Base-by-base conservation (phyloP, 2,888 invertebrate species). In the Drosophila planitibia region DNA sequence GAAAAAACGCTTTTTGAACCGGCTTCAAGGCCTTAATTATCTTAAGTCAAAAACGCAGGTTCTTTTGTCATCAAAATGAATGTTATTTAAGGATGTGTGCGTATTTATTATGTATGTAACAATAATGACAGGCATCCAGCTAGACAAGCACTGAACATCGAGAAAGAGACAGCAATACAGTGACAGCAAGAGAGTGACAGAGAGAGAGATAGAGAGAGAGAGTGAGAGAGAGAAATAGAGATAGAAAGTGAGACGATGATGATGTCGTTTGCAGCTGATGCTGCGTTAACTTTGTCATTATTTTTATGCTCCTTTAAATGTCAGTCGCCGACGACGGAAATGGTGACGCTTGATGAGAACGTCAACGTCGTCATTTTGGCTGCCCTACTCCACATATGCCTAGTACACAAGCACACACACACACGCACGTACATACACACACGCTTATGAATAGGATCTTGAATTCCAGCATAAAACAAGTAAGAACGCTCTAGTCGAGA, bases 241-340 rank as follows among this genome's bases (percentile, higher is more conserved):
- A 22, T 33, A 6, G 10, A 22, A 53, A 52, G 51, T 49, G 55
- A 67, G 57, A 39, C 63, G 55, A 65, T 69, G 76, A 63, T 71
- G 72, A 53, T 81, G 81, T 61, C 62, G 61, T 69, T 73, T 64
- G 74, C 79, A 82, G 82, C 79, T 76, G 82, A 68, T 78, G 82
- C 61, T 53, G 52, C 74, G 63, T 57, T 53, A 62, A 64, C 61
- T 68, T 76, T 81, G 77, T 83, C 81, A 77, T 83, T 74, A 77
- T 77, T 83, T 82, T 83, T 74, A 83, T 81, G 83, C 71, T 74
- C 70, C 74, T 77, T 83, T 77, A 83, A 83, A 81, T 81, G 83
- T 83, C 83, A 80, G 74, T 68, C 77, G 64, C 49, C 63, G 65
- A 63, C 59, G 57, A 55, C 41, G 69, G 58, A 33, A 62, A 59